Evolutionary conservation across 2,797 vertebrate genomes (phyloP), one percentile per base, ranked within the genome.

Genomic region (Lacerta viridis): DNA sequence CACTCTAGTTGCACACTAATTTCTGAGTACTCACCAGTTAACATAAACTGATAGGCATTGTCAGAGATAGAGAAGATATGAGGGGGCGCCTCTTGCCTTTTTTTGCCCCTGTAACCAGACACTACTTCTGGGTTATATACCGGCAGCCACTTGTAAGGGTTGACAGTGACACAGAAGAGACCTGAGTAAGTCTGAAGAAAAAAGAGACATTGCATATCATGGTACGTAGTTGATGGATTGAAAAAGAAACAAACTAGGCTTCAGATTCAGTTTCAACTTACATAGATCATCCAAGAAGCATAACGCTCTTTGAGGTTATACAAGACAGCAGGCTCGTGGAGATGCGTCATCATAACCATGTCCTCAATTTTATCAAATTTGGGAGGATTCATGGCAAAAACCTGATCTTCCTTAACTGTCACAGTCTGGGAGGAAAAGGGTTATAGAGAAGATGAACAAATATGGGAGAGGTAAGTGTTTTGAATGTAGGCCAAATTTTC

Each of bases 261-360:
- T 71, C 79, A 61, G 29, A 61, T 86, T 78, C 29, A 33, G 74
- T 7, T 20, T 23, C 43, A 0, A 75, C 97, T 95, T 87, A 98
- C 97, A 0, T 98, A 98, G 95, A 98, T 98, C 98, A 98, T 98
- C 98, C 98, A 98, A 94, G 98, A 97, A 95, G 97, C 94, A 3
- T 97, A 98, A 79, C 96, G 97, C 95, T 98, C 97, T 97, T 98
- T 98, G 95, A 98, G 98, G 96, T 98, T 98, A 93, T 97, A 98
- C 93, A 98, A 80, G 88, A 98, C 97, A 2, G 94, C 89, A 0
- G 97, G 97, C 77, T 98, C 97, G 0, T 98, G 97, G 81, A 98
- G 97, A 91, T 98, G 98, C 79, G 98, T 98, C 98, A 98, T 98
- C 98, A 98, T 98, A 89, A 97, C 98, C 98, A 98, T 98, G 94